A percentile compares a stretch with the other conserved stretches of the same genome.
Conservation (phyloP, 2,113 vertebrate genomes). For the Tretioscincus oriximinensis region DNA sequence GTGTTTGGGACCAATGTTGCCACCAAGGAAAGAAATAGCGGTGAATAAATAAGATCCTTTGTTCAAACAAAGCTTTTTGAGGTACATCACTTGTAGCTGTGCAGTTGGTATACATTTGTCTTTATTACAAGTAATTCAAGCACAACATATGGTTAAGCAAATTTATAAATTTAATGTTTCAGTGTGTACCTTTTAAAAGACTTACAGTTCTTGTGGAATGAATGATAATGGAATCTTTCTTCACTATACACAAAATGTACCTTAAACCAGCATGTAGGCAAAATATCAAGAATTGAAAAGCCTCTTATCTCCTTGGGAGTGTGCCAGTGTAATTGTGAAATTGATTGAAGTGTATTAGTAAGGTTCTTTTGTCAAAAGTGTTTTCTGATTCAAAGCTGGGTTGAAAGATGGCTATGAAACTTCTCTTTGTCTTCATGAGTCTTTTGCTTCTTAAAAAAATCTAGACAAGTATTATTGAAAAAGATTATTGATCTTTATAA, state of each 20-base stretch:
- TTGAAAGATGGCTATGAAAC: neutral
- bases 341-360: neutral
- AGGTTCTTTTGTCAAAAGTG: neutral
- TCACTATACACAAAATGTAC: neutral
- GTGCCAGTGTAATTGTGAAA: neutral
- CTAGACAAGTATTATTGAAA: conserved; percentile 9
- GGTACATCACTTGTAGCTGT: neutral
- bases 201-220: neutral
- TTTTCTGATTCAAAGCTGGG: neutral
- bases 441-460: conserved; percentile 22
- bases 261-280: neutral
- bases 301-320: neutral
- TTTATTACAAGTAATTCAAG: neutral
- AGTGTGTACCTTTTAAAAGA: neutral
- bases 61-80: conserved; percentile 1
- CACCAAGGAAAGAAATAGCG: conserved; percentile 36
- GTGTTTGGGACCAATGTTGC: conserved; percentile 41
- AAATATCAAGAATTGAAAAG: neutral
- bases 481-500: conserved; percentile 23
- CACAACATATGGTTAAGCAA: neutral
- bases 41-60: conserved; percentile 54
- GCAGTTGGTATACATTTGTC: neutral
- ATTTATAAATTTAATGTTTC: neutral
- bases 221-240: neutral
- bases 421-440: conserved; percentile 31